These are phyloP conservation scores for Ahaetulla prasina DNA, from an alignment of 2,113 vertebrate species.

Conservation along the genomic window DNA sequence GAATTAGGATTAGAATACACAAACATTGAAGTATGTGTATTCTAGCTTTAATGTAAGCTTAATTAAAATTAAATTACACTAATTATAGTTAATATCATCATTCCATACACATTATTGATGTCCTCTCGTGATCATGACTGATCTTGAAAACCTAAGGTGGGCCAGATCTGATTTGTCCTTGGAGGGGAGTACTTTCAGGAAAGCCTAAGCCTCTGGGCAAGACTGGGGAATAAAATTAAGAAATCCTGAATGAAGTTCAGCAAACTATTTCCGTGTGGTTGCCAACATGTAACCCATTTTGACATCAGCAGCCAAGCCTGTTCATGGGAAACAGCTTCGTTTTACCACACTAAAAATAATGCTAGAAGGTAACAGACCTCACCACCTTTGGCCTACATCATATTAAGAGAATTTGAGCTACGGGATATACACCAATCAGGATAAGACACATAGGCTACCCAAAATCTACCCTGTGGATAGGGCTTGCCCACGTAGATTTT, in stretches of 20 bases:
- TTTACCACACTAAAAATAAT: background rate
- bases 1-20: no score
- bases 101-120: background rate
- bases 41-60: background rate
- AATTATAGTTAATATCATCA: background rate
- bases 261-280: background rate
- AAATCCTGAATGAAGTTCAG: background rate
- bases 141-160: background rate
- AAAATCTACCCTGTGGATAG: background rate
- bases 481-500: background rate
- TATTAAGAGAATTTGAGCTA: background rate
- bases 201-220: background rate
- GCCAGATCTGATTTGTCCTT: background rate
- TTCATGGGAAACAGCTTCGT: background rate
- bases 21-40: background rate
- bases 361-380: background rate
- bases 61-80: background rate
- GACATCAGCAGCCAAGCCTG: background rate
- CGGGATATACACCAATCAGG: background rate
- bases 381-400: background rate
- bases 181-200: background rate
- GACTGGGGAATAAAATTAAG: background rate
- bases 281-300: background rate
- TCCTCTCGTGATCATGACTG: background rate
- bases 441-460: background rate